Evolutionary conservation across 2,888 invertebrate genomes (phyloP), one percentile per base, ranked within the genome.

Genomic region (Diabrotica balteata): DNA sequence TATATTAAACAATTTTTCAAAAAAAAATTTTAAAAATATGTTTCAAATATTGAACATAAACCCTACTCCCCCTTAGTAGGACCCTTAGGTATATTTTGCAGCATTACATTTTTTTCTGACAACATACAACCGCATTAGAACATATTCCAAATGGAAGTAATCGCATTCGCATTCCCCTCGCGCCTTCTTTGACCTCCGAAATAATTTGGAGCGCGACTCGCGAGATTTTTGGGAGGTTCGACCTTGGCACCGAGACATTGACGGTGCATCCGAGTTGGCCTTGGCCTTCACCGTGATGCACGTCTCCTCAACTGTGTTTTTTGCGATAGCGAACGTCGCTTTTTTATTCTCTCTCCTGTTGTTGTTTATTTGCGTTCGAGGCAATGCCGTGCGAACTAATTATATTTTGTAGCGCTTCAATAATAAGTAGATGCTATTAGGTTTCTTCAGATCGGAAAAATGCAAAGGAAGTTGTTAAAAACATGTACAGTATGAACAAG

Each of bases 261-360:
- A 45, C 67, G 73, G 74, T 79, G 80, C 80, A 80, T 77, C 77
- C 73, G 66, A 77, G 75, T 44, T 77, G 74, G 73, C 81, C 80
- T 81, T 81, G 80, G 80, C 80, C 81, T 81, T 81, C 80, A 80
- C 78, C 80, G 79, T 78, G 79, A 80, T 80, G 81, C 79, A 79
- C 73, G 73, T 68, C 73, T 4, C 32, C 32, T 68, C 71, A 47
- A 59, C 60, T 32, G 57, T 44, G 47, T 53, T 63, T 63, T 63
- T 50, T 57, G 50, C 43, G 17, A 17, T 45, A 50, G 67, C 59
- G 62, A 67, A 61, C 59, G 61, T 62, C 62, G 64, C 62, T 65
- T 66, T 62, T 64, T 68, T 68, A 43, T 62, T 54, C 59, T 65
- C 62, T 11, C 5, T 45, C 8, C 17, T n/a, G 7, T 7, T 17